phyloP scores from a whole-genome alignment of 2,113 vertebrate genomes.

The Istiophorus platypterus region DNA sequence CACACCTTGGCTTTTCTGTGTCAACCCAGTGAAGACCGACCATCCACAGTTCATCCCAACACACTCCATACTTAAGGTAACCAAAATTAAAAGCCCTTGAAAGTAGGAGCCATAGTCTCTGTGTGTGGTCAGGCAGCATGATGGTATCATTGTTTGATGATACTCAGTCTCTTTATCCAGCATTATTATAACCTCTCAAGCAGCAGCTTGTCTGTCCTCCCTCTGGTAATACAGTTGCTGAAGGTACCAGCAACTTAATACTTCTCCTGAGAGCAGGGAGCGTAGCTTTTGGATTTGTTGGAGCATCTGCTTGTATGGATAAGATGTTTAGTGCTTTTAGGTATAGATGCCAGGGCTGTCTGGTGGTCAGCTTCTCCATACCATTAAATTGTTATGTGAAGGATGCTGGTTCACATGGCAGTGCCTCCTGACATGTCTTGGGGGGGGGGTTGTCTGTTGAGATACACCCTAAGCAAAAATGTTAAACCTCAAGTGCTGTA shows the following conservation, averaged over 20 bases:
- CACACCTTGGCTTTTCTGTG: too few species aligned
- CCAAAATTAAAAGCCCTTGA: background rate
- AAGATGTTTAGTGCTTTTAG: background rate
- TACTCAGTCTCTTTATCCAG: conserved; percentile 16
- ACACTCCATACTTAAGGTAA: background rate
- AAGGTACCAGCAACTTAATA: conserved; percentile 5
- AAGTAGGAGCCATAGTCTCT: background rate
- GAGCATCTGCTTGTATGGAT: conserved; percentile 27
- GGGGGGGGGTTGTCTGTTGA: background rate
- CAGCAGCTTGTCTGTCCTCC: conserved; percentile 17
- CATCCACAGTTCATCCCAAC: too few species aligned
- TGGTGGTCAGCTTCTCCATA: background rate
- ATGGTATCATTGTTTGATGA: conserved; percentile 17
- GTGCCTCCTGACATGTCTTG: background rate
- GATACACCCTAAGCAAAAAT: background rate
- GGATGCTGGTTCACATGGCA: background rate
- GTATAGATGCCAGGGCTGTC: background rate
- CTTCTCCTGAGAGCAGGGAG: conserved; percentile 9
- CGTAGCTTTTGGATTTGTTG: background rate
- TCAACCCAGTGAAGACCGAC: too few species aligned
- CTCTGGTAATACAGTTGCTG: conserved; percentile 11
- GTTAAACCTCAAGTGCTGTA: background rate
- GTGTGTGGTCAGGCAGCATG: conserved; percentile 1
- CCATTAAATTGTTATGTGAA: background rate
- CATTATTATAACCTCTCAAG: conserved; percentile 2